Percentiles rank a stretch among this genome's conserved stretches.
Evolutionary conservation across 2,888 invertebrate genomes (phyloP).

Genomic region (Isotomurus palustris): DNA sequence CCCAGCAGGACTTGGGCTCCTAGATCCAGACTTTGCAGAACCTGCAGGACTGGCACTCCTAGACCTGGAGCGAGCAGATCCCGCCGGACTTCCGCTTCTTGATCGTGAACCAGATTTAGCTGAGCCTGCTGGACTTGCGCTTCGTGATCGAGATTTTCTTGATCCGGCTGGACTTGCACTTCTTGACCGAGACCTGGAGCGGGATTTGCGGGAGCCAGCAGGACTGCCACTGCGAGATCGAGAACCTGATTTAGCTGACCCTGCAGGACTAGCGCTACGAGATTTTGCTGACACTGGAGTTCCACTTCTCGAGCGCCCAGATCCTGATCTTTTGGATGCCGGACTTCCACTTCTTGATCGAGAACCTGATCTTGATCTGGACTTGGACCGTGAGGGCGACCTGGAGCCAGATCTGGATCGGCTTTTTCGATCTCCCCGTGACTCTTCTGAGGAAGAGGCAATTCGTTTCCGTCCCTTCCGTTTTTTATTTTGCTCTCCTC

Average conservation of each 20-base stretch:
- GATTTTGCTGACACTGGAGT: slow-evolving; percentile 16
- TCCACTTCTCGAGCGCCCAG: slow-evolving; percentile 10
- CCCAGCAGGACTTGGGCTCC: too few species aligned
- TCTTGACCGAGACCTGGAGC: slow-evolving; percentile 49
- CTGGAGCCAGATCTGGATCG: slow-evolving; percentile 25
- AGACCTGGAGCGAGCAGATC: neutral
- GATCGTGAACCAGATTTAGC: slow-evolving; percentile 4
- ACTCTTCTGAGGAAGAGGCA: slow-evolving; percentile 21
- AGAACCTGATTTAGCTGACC: slow-evolving; percentile 46
- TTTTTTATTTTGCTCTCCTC: slow-evolving; percentile 8
- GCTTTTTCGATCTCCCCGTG: slow-evolving; percentile 9
- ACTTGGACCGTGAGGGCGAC: slow-evolving; percentile 30
- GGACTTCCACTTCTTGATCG: slow-evolving; percentile 8
- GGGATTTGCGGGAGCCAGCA: slow-evolving; percentile 46
- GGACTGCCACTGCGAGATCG: slow-evolving; percentile 45
- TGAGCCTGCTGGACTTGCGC: slow-evolving; percentile 5
- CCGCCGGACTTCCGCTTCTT: neutral
- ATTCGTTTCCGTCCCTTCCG: slow-evolving; percentile 12
- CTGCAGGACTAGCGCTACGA: slow-evolving; percentile 43
- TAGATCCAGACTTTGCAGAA: neutral
- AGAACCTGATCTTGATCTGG: slow-evolving; percentile 17
- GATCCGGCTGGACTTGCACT: slow-evolving; percentile 19
- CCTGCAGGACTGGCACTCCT: neutral
- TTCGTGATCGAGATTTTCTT: slow-evolving; percentile 27
- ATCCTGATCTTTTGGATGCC: slow-evolving; percentile 4